Percentiles rank a stretch among this genome's conserved stretches.
Conservation (phyloP, 2,113 vertebrate genomes). For the Apus apus region DNA sequence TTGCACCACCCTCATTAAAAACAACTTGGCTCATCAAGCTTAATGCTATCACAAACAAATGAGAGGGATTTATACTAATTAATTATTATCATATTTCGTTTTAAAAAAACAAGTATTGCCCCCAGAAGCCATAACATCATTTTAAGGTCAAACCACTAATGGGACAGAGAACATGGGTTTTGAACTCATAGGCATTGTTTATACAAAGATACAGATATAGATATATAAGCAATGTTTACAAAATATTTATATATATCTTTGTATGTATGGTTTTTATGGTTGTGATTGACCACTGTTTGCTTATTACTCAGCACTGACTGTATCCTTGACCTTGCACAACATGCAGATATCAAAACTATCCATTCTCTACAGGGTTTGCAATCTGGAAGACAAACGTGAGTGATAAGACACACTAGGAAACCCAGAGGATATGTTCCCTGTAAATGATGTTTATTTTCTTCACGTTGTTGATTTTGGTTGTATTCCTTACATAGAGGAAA, state of each 20-base stretch:
- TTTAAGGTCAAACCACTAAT: not conserved
- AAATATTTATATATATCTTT: not conserved
- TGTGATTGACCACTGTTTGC: not conserved
- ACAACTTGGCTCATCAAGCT: not conserved
- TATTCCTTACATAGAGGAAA: not conserved
- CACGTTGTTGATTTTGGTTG: not conserved
- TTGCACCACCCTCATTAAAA: not conserved
- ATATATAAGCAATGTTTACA: too few species aligned
- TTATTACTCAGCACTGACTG: not conserved
- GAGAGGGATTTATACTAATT: not conserved
- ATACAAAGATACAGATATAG: not conserved
- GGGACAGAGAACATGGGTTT: not conserved
- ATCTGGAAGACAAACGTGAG: not conserved
- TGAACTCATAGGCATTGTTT: not conserved
- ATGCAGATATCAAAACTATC: not conserved
- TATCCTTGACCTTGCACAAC: not conserved
- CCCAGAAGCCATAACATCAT: not conserved
- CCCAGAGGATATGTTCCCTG: not conserved
- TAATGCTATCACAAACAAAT: not conserved
- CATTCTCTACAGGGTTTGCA: not conserved
- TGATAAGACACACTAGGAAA: not conserved
- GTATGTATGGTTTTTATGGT: not conserved
- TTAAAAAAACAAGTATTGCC: not conserved
- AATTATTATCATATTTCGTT: not conserved
- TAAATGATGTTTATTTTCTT: not conserved